phyloP scores from a whole-genome alignment of 1,140 invertebrate genomes.

The Drosophila insularis region DNA sequence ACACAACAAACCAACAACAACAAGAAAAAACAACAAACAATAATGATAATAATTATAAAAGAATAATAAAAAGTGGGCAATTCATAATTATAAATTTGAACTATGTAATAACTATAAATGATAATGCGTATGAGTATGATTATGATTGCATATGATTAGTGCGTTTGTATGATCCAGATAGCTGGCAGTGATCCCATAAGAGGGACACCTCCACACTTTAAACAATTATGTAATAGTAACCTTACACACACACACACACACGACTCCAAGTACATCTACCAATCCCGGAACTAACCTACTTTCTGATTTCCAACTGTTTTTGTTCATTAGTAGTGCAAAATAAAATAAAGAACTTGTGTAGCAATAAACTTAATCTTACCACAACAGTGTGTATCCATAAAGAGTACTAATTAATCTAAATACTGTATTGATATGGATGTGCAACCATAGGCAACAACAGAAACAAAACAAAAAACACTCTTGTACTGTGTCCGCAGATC shows the following conservation, averaged over 20 bases:
- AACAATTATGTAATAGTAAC: conserved; percentile 64
- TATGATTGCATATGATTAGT: conserved; percentile 27
- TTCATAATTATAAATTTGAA: conserved; percentile 41
- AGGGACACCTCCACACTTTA: conserved; percentile 53
- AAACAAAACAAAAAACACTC: conserved; percentile 23
- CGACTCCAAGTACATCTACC: conserved; percentile 11
- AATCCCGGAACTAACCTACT: conserved; percentile 46
- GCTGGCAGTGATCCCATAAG: conserved; percentile 38
- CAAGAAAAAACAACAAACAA: conserved; percentile 31
- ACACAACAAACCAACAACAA: conserved; percentile 57
- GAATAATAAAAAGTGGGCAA: conserved; percentile 8
- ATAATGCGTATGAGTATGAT: conserved; percentile 39
- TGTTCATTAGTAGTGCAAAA: conserved; percentile 73
- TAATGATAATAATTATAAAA: conserved; percentile 57
- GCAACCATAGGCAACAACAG: background rate
- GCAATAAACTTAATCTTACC: conserved; percentile 76
- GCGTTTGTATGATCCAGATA: conserved; percentile 53
- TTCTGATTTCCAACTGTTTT: conserved; percentile 70
- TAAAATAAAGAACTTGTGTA: conserved; percentile 62
- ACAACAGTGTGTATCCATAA: conserved; percentile 64
- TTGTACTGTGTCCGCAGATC: conserved; percentile 42
- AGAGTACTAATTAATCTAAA: conserved; percentile 59
- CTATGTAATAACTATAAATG: conserved; percentile 76
- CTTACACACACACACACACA: conserved; percentile 12
- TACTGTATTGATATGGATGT: conserved; percentile 26